phyloP scores from a whole-genome alignment of 1,140 invertebrate species.

The Atta cephalotes region DNA sequence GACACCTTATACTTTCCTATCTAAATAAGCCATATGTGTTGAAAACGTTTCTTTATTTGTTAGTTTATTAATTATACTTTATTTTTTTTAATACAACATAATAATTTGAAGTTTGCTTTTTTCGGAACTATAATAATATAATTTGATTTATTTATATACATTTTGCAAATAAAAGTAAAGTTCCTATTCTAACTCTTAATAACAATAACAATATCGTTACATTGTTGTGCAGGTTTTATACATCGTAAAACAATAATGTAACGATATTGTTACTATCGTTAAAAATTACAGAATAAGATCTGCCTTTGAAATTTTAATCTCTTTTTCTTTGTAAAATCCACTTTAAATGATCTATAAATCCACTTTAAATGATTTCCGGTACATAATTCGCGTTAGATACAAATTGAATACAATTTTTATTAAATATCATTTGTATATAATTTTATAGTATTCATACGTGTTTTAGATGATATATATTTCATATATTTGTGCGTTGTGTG shows the following conservation, averaged over 20 bases:
- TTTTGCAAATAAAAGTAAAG: background rate
- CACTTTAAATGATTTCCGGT: background rate
- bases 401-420: background rate
- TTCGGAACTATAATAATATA: background rate
- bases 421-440: background rate
- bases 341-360: background rate
- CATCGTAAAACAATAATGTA: no score
- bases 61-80: background rate
- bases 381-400: background rate
- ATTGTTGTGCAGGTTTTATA: no score
- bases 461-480: background rate
- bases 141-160: background rate
- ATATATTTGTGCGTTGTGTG: background rate
- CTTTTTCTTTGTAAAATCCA: background rate
- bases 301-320: no score
- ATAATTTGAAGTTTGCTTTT: background rate
- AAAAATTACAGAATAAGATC: no score
- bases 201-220: no score
- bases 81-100: background rate
- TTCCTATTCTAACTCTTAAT: no score
- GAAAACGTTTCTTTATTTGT: background rate
- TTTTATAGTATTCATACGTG: background rate
- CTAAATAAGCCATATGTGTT: background rate
- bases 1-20: background rate
- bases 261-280: no score